Evolutionary conservation across 2,113 vertebrate species (phyloP).

Genomic region (Paralichthys olivaceus): DNA sequence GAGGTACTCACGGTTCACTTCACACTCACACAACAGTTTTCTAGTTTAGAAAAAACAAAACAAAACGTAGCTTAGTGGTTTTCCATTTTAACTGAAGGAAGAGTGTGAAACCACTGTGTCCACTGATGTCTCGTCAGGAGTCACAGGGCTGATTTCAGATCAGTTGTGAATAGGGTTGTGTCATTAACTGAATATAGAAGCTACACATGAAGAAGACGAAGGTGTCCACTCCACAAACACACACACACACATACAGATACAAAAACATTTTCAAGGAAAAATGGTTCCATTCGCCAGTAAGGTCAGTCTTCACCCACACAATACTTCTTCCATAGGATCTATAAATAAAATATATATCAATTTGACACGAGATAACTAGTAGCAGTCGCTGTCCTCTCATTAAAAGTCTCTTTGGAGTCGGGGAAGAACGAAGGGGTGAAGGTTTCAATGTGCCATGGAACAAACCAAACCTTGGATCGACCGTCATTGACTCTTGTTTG

Average conservation of each 20-base stretch:
- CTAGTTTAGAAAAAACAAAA: conserved; percentile 61
- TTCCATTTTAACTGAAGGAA: conserved; percentile 67
- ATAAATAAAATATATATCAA: conserved; percentile 77
- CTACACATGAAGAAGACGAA: conserved; percentile 4
- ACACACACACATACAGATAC: conserved; percentile 30
- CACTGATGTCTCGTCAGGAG: conserved; percentile 40
- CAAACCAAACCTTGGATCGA: background rate
- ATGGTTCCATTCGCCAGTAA: conserved; percentile 11
- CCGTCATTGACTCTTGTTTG: background rate
- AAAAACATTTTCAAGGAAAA: conserved; percentile 21
- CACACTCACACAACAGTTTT: conserved; percentile 73
- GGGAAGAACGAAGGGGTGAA: background rate
- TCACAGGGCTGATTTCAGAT: conserved; percentile 45
- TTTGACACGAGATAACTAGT: conserved; percentile 39
- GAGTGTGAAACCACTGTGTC: conserved; percentile 31
- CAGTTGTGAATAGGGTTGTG: conserved; percentile 41
- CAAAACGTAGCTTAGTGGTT: conserved; percentile 75
- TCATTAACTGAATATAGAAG: conserved; percentile 19
- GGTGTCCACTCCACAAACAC: conserved; percentile 30
- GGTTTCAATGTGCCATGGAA: conserved; percentile 35
- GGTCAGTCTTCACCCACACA: conserved; percentile 46
- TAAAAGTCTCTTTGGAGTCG: conserved; percentile 51
- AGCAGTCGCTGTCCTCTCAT: conserved; percentile 26
- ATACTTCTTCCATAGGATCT: conserved; percentile 58
- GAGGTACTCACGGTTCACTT: conserved; percentile 83